Base-by-base conservation (phyloP, 1,140 invertebrate species). In the Drosophila repletoides region DNA sequence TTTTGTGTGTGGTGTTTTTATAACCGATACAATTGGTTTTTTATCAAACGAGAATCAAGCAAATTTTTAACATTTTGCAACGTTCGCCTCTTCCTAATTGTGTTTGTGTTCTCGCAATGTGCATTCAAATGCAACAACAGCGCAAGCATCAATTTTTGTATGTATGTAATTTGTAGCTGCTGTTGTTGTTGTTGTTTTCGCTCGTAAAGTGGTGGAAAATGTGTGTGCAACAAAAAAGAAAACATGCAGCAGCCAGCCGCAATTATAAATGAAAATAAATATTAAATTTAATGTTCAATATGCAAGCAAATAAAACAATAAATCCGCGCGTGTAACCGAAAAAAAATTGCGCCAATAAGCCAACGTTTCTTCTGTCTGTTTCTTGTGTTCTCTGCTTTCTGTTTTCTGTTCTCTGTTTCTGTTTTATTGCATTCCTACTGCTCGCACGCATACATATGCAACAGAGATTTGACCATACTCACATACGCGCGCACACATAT, bases 311-410 rank as follows among this genome's bases (percentile, higher is more conserved):
- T 61, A 56, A 36, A 53, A 51, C 40, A 65, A 38, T 72, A 26
- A 60, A 72, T 65, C 67, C 56, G 80, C 72, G 75, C 70, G 71
- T 80, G 61, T 58, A 67, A 61, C 72, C n/a, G n/a, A n/a, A n/a
- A 68, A 51, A 76, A 76, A 88, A 88, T 79, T 88, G 83, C 83
- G 83, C 83, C 84, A 88, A 88, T 88, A 88, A 88, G 83, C 83
- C 63, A 77, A 63, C 52, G 72, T 72, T 72, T 58, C 72, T 64
- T n/a, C n/a, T n/a, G 45, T 51, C n/a, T n/a, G n/a, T n/a, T n/a
- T n/a, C n/a, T n/a, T n/a, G n/a, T n/a, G n/a, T n/a, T n/a, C n/a
- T n/a, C n/a, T n/a, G n/a, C n/a, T n/a, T n/a, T n/a, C n/a, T n/a
- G n/a, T n/a, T 65, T 64, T 53, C 67, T 52, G n/a, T n/a, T n/a